These are phyloP conservation scores for Jaculus jaculus DNA, from an alignment of 2,113 vertebrate genomes.

Conservation along the genomic window DNA sequence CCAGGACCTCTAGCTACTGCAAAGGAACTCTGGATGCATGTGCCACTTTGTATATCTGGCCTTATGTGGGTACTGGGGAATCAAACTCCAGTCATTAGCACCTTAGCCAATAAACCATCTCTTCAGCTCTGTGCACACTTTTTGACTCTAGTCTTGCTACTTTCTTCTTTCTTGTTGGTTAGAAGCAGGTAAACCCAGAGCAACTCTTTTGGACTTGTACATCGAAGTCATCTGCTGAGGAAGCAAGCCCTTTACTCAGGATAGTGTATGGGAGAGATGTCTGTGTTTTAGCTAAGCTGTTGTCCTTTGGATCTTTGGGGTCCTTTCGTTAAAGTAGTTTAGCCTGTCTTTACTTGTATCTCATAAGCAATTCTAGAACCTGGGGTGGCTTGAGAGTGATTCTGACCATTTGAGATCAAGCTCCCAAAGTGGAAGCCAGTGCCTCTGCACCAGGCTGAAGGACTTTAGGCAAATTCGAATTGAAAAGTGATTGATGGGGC, in stretches of 20 bases:
- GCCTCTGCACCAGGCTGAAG: not conserved
- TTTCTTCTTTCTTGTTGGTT: not conserved
- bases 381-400: not conserved
- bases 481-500: constrained; percentile 23
- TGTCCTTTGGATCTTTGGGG: not conserved
- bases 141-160: not conserved
- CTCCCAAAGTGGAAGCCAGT: not conserved
- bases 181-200: not conserved
- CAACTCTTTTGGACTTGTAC: not conserved
- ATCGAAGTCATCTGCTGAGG: not conserved
- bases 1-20: too few relatives aligned
- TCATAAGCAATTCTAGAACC: not conserved
- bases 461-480: constrained; percentile 16
- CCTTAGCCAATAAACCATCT: too few relatives aligned
- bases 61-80: too few relatives aligned
- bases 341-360: not conserved
- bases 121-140: too few relatives aligned
- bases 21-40: too few relatives aligned
- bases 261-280: not conserved
- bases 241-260: not conserved
- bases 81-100: too few relatives aligned
- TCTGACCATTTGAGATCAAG: not conserved
- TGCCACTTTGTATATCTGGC: too few relatives aligned
- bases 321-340: not conserved
- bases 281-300: not conserved